A percentile compares a stretch with the other conserved stretches of the same genome.
These are phyloP conservation scores for Benitochromis conjunctus DNA, from an alignment of 2,113 vertebrate species.

Conservation along the genomic window DNA sequence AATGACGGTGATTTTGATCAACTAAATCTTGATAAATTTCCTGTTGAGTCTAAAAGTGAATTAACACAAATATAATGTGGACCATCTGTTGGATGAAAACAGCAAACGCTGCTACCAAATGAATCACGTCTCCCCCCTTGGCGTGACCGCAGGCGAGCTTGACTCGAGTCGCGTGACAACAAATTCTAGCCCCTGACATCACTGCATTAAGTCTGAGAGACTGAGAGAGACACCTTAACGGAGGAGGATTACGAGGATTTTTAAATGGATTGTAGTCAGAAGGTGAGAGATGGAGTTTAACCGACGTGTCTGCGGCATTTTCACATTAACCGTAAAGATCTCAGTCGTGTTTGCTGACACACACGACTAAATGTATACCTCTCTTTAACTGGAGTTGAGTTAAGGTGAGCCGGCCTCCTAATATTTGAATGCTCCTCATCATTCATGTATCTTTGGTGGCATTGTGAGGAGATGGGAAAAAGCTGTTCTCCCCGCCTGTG, in stretches of 20 bases:
- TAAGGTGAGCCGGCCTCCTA: background rate
- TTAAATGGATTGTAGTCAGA: background rate
- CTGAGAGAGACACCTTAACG: background rate
- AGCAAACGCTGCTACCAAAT: background rate
- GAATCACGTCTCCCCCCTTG: background rate
- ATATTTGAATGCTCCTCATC: background rate
- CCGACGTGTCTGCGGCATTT: background rate
- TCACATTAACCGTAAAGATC: background rate
- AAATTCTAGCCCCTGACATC: background rate
- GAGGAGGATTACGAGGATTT: rapidly evolving
- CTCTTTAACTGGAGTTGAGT: background rate
- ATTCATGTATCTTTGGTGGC: background rate
- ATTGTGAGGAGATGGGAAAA: background rate
- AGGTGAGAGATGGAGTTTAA: background rate
- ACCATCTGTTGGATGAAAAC: background rate
- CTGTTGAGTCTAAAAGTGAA: background rate
- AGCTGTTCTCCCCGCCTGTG: background rate
- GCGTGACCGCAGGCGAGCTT: background rate
- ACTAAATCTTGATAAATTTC: background rate
- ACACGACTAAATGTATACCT: background rate
- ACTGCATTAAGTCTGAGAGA: background rate
- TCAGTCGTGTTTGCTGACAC: background rate
- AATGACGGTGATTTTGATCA: background rate
- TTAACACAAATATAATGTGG: background rate
- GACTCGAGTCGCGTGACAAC: background rate